Evolutionary conservation across 1,140 invertebrate genomes (phyloP).

Genomic region (Orussus abietinus): DNA sequence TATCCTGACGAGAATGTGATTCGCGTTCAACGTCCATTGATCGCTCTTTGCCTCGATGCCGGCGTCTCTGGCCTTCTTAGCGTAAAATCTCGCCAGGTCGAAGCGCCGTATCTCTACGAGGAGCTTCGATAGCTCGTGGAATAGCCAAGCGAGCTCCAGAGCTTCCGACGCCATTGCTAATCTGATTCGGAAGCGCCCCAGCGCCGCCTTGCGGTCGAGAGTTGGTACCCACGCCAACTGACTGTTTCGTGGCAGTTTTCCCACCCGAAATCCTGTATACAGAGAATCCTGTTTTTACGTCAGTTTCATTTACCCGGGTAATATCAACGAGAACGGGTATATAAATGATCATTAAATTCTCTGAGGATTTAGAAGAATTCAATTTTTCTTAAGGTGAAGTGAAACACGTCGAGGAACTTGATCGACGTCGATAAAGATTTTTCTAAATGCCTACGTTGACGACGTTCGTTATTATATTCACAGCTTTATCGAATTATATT

Average conservation of each 20-base stretch:
- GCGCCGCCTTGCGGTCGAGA: slow-evolving; percentile 13
- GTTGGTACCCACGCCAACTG: slow-evolving; percentile 35
- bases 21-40: slow-evolving; percentile 31
- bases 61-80: slow-evolving; percentile 31
- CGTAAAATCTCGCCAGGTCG: slow-evolving; percentile 39
- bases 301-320: too few species aligned
- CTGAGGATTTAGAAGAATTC: too few species aligned
- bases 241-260: slow-evolving; percentile 27
- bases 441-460: too few species aligned
- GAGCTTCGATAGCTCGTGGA: slow-evolving; percentile 37
- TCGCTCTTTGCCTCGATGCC: slow-evolving; percentile 17
- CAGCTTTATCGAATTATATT: too few species aligned
- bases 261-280: too few species aligned
- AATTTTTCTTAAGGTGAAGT: too few species aligned
- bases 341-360: too few species aligned
- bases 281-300: too few species aligned
- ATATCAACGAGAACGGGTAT: too few species aligned
- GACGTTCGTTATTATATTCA: too few species aligned
- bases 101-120: slow-evolving; percentile 27
- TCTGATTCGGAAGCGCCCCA: slow-evolving; percentile 26
- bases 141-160: slow-evolving; percentile 37
- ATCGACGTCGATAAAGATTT: too few species aligned
- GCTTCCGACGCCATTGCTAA: slow-evolving; percentile 32
- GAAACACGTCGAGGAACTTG: too few species aligned
- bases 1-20: slow-evolving; percentile 33